Evolutionary conservation across 2,113 vertebrate species (phyloP), one percentile per base, ranked within the genome.

Genomic region (Typhlomys cinereus): DNA sequence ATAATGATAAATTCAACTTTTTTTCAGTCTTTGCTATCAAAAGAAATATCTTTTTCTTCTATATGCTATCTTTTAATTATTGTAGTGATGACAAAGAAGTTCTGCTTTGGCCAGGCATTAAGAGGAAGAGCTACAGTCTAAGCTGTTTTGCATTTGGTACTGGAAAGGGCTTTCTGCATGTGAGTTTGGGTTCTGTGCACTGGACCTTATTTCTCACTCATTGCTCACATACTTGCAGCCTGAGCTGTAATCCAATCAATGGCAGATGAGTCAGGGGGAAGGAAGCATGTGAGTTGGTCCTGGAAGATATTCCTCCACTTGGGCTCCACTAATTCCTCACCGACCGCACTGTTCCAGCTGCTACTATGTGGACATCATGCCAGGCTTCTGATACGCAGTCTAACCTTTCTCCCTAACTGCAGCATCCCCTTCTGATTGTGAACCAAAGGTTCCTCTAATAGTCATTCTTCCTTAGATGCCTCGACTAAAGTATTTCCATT

Each of bases 71-170:
- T 80, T 59, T 5, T 39, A 46, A 66, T 17, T 74, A 18, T 82
- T 89, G 75, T 83, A 59, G 23, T 34, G 34, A 67, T 34, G 34
- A 67, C 21, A 67, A 74, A 29, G 36, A 81, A 64, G 12, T 64
- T 82, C 67, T 27, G 0, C 90, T 85, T 88, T 46, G 69, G 48
- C 12, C 27, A 36, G 13, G 14, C 25, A 48, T 54, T 48, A 18
- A 36, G 34, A 74, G 66, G 25, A 34, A 67, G 18, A 54, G 23
- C 31, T 48, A 46, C 31, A 79, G 23, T 83, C 84, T 75, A 34
- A 92, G 59, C 57, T 74, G 11, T 66, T 88, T 34, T 85, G 78
- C 76, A 50, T 73, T 59, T 83, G 36, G 46, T 80, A 50, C 48
- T 6, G 73, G 70, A 21, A 61, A 61, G 27, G 39, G 12, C 67